These are phyloP conservation scores for Xenotilapia longispinis DNA, from an alignment of 2,113 vertebrate species.

Conservation along the genomic window DNA sequence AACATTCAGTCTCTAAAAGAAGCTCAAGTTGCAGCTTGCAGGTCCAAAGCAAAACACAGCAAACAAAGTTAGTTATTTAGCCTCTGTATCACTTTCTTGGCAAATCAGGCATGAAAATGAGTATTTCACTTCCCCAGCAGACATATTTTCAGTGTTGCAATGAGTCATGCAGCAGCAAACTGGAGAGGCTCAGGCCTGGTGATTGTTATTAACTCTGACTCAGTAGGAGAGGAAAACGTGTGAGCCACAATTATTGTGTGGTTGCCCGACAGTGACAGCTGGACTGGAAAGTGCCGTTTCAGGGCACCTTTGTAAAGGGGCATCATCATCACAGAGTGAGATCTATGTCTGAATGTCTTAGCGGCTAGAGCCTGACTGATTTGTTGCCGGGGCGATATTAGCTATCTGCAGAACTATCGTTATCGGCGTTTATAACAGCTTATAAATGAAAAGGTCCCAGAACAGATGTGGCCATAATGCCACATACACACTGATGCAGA, in stretches of 20 bases:
- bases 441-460: background rate
- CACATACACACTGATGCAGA: background rate
- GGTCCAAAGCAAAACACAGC: background rate
- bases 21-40: background rate
- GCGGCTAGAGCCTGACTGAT: background rate
- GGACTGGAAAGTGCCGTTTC: background rate
- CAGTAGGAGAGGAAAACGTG: background rate
- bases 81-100: background rate
- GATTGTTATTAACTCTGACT: constrained; percentile 4
- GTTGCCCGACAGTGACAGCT: background rate
- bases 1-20: background rate
- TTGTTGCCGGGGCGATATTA: background rate
- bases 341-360: background rate
- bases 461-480: background rate
- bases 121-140: background rate
- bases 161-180: background rate
- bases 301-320: background rate
- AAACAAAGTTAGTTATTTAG: background rate
- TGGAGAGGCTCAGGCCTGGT: background rate
- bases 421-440: background rate
- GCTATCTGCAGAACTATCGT: background rate
- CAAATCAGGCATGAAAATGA: background rate
- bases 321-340: background rate
- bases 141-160: background rate
- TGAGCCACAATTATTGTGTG: background rate